Percentiles rank a stretch among this genome's conserved stretches.
Conservation (phyloP, 2,113 vertebrate species). For the Bombycilla garrulus region DNA sequence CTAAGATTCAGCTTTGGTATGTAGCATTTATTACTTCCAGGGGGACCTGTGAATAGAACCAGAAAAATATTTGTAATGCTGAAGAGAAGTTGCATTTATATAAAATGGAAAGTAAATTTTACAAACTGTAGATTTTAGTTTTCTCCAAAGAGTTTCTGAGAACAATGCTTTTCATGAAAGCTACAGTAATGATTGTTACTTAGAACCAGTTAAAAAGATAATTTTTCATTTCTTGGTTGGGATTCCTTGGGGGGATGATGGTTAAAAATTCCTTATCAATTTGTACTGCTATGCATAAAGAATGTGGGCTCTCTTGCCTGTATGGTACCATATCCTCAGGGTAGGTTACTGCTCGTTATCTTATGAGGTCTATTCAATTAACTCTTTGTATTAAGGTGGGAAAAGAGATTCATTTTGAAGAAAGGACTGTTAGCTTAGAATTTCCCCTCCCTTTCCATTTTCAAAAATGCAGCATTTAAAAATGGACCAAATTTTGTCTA, state of each 20-base stretch:
- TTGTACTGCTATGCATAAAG: background rate
- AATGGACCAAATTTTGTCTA: background rate
- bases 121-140: background rate
- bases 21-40: background rate
- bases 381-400: background rate
- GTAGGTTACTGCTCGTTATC: background rate
- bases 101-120: background rate
- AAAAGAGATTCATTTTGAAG: background rate
- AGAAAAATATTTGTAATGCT: background rate
- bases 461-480: background rate
- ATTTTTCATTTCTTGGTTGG: background rate
- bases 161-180: background rate
- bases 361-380: background rate
- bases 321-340: too few relatives aligned
- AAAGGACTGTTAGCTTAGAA: background rate
- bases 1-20: background rate
- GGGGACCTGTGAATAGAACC: background rate
- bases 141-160: background rate
- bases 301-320: background rate
- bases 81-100: background rate
- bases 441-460: background rate
- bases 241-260: rapidly evolving
- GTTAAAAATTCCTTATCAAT: background rate
- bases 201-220: background rate
- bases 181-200: too few relatives aligned